Evolutionary conservation across 2,797 vertebrate species (phyloP), one percentile per base, ranked within the genome.

Genomic region (Rhinichthys osculus): DNA sequence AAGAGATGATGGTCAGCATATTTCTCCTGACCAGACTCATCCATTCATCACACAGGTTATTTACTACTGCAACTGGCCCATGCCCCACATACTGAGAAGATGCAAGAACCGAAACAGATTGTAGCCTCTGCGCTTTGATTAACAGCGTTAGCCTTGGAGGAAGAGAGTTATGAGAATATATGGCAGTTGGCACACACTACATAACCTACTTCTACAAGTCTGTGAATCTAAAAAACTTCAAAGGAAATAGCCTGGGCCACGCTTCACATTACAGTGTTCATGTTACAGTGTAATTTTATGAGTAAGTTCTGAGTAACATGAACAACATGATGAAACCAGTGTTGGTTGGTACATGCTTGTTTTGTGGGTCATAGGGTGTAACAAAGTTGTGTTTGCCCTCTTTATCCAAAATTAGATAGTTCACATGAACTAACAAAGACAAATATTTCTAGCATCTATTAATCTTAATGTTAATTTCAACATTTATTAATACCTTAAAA

Each of bases 91-190:
- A 66, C 76, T 7, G 42, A 83, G 69, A 54, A 21, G 67, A 59
- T 64, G 82, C 67, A 73, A 33, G 30, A 78, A 17, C 72, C 17
- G 54, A 86, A 78, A 64, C 81, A 79, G 74, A 85, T 72, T 79
- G 72, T 84, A 67, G 59, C 72, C 59, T 76, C 72, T 77, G 67
- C 62, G 76, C 83, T 85, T 85, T 79, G 76, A 85, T 85, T 79
- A 79, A 85, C 83, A 85, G 66, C 19, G 50, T 27, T 62, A 47
- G 74, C 76, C 83, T 85, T 85, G 83, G 67, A 79, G 83, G 35
- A 13, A 71, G 35, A 70, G 72, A 21, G 62, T 13, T 77, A 30
- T 71, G 66, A 79, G 83, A 72, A 72, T 79, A 79, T 54, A 69
- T 77, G 57, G 16, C 17, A 67, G n/a, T 30, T 70, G 73, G 47